Conservation (phyloP, 2,888 invertebrate species). For the Charanyca ferruginea region DNA sequence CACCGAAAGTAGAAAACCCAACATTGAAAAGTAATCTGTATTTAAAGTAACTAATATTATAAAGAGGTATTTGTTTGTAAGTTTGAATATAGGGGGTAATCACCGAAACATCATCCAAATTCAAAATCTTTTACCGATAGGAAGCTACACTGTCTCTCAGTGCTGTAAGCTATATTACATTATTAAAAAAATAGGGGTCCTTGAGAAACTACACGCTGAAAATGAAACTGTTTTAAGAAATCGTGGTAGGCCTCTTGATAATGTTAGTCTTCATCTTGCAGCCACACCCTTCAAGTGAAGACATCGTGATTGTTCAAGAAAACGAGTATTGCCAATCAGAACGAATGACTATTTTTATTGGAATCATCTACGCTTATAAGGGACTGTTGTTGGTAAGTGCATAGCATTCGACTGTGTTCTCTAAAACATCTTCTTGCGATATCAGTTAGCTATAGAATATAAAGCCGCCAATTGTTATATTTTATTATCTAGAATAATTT, state of each 20-base stretch:
- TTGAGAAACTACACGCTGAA: too few relatives aligned
- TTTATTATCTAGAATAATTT: background rate
- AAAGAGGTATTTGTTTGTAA: too few relatives aligned
- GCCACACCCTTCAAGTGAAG: slow-evolving; percentile 97
- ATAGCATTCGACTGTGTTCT: slow-evolving; percentile 21
- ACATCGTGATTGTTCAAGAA: slow-evolving; percentile 97
- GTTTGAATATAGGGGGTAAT: too few relatives aligned
- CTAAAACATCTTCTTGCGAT: background rate
- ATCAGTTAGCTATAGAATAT: background rate
- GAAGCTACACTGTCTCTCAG: too few relatives aligned
- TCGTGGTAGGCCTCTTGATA: background rate
- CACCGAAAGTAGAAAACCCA: too few relatives aligned
- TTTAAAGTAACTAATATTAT: too few relatives aligned
- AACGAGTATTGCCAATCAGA: slow-evolving; percentile 99
- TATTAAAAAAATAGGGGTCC: too few relatives aligned
- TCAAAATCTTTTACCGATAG: too few relatives aligned
- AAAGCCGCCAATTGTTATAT: background rate
- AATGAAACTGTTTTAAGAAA: too few relatives aligned
- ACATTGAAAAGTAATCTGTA: too few relatives aligned
- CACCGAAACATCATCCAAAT: too few relatives aligned
- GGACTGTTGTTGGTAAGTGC: slow-evolving; percentile 97
- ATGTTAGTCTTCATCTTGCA: slow-evolving; percentile 79
- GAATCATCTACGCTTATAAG: slow-evolving; percentile 99
- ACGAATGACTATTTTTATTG: slow-evolving; percentile 98
- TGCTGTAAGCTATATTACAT: too few relatives aligned